Percentiles rank a stretch among this genome's conserved stretches.
Conservation (phyloP, 2,797 vertebrate species). For the Cottoperca gobio region DNA sequence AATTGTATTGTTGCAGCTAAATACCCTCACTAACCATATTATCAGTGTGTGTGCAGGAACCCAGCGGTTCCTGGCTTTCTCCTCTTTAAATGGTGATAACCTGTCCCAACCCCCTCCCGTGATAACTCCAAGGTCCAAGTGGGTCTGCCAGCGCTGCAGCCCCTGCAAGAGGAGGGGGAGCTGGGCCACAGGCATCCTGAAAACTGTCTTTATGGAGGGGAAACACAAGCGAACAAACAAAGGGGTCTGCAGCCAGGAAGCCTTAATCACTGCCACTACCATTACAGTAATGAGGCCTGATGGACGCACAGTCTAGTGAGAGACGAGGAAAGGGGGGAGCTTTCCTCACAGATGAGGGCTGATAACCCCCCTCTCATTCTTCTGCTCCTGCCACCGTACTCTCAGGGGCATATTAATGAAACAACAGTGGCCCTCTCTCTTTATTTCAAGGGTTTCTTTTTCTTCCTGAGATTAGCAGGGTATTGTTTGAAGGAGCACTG, state of each 20-base stretch:
- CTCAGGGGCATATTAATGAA: constrained; percentile 77
- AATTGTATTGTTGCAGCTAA: constrained; percentile 71
- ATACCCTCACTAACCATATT: constrained; percentile 69
- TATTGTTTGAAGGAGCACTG: constrained; percentile 62
- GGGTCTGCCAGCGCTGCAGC: constrained; percentile 64
- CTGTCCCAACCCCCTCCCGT: constrained; percentile 63
- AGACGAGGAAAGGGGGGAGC: constrained; percentile 53
- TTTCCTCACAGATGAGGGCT: constrained; percentile 77
- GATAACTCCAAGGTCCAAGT: constrained; percentile 76
- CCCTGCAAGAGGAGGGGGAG: constrained; percentile 42
- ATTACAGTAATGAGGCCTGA: constrained; percentile 86
- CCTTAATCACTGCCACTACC: constrained; percentile 86
- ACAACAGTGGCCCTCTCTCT: constrained; percentile 59
- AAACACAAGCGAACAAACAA: constrained; percentile 81
- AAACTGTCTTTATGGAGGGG: constrained; percentile 73
- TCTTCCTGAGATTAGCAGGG: constrained; percentile 65
- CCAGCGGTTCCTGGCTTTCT: constrained; percentile 75
- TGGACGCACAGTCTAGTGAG: constrained; percentile 78
- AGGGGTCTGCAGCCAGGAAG: constrained; percentile 83
- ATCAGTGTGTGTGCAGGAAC: constrained; percentile 80
- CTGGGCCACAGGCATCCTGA: constrained; percentile 65
- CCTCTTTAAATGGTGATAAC: constrained; percentile 68
- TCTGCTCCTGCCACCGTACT: constrained; percentile 60
- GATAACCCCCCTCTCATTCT: constrained; percentile 71
- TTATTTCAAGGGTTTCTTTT: constrained; percentile 60